Evolutionary conservation across 2,888 invertebrate genomes (phyloP).

Genomic region (Acleris cristana): DNA sequence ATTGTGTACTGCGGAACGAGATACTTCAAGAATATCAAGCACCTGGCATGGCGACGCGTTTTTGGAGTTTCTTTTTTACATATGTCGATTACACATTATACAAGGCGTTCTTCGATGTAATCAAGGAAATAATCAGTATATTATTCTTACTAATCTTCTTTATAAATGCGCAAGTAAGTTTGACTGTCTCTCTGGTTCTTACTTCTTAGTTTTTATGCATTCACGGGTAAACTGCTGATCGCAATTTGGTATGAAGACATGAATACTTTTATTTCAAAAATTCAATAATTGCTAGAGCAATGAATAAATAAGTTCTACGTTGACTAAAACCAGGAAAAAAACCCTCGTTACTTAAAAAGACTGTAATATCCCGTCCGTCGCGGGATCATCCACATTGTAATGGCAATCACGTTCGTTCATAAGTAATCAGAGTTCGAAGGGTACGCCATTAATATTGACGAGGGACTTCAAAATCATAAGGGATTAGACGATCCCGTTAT

Average conservation of each 20-base stretch:
- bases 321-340: too few relatives aligned
- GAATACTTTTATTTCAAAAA: too few relatives aligned
- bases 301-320: too few relatives aligned
- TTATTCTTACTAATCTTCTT: too few relatives aligned
- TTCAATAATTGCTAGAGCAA: too few relatives aligned
- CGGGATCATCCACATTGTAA: conserved; percentile 36
- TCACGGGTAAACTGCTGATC: too few relatives aligned
- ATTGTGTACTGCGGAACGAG: conserved; percentile 52
- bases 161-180: too few relatives aligned
- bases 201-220: too few relatives aligned
- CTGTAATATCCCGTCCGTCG: conserved; percentile 3
- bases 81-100: conserved; percentile 11
- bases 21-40: conserved; percentile 39
- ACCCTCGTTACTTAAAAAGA: background rate
- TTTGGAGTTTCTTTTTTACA: conserved; percentile 21
- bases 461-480: conserved; percentile 45
- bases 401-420: conserved; percentile 55
- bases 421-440: conserved; percentile 60
- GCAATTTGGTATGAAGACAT: too few relatives aligned
- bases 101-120: background rate
- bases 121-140: background rate
- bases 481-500: conserved; percentile 5
- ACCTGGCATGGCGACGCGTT: conserved; percentile 16
- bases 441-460: conserved; percentile 55
- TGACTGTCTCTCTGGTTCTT: too few relatives aligned